These are phyloP conservation scores for Reinhardtius hippoglossoides DNA, from an alignment of 2,113 vertebrate genomes.

Conservation along the genomic window DNA sequence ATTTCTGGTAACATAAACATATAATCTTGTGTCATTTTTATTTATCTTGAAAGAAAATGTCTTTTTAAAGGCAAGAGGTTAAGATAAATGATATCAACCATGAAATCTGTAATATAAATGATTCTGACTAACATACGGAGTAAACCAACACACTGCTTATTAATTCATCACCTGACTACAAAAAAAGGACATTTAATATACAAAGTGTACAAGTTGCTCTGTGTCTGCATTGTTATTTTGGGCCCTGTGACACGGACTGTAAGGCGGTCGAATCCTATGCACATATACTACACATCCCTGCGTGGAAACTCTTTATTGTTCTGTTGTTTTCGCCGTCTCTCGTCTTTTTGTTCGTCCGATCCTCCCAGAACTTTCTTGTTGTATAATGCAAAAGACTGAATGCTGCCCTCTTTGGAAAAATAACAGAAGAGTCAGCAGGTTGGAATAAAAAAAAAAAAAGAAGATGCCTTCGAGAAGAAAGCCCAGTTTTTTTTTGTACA, in stretches of 20 bases:
- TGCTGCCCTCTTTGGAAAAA: slow-evolving; percentile 58
- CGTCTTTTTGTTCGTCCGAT: slow-evolving; percentile 24
- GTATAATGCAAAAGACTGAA: slow-evolving; percentile 68
- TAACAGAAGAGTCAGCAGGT: slow-evolving; percentile 59
- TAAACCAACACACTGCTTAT: slow-evolving; percentile 76
- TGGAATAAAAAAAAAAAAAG: slow-evolving; percentile 39
- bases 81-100: slow-evolving; percentile 75
- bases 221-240: slow-evolving; percentile 67
- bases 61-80: slow-evolving; percentile 78
- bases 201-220: slow-evolving; percentile 72
- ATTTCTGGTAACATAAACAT: slow-evolving; percentile 76
- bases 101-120: slow-evolving; percentile 73
- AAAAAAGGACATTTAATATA: slow-evolving; percentile 72
- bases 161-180: slow-evolving; percentile 78
- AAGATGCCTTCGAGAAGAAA: slow-evolving; percentile 50
- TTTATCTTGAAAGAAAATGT: slow-evolving; percentile 70
- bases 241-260: slow-evolving; percentile 72
- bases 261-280: slow-evolving; percentile 75
- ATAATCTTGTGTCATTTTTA: slow-evolving; percentile 68
- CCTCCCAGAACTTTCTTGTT: slow-evolving; percentile 34
- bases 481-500: slow-evolving; percentile 56
- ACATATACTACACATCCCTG: slow-evolving; percentile 74
- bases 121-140: slow-evolving; percentile 64
- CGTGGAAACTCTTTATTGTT: slow-evolving; percentile 47
- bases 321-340: slow-evolving; percentile 41